Percentiles rank a stretch among this genome's conserved stretches.
Conservation (phyloP, 1,140 invertebrate genomes). For the Palaemon carinicauda region DNA sequence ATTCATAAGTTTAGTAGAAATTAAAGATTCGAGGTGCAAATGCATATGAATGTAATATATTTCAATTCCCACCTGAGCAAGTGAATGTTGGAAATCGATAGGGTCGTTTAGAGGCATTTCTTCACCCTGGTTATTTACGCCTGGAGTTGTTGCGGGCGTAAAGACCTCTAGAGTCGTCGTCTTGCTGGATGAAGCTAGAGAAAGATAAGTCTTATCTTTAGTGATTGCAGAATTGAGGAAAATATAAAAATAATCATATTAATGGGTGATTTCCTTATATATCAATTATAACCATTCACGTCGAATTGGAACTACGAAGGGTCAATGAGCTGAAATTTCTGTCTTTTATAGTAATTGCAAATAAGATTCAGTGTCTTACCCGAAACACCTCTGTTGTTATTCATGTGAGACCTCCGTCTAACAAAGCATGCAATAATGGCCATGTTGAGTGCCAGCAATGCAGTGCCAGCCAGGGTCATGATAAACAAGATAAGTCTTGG, state of each 20-base stretch:
- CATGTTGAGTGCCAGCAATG: slow-evolving; percentile 43
- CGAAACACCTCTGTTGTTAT: slow-evolving; percentile 37
- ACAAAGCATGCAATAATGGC: slow-evolving; percentile 51
- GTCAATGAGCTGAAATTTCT: no score
- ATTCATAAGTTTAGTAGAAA: no score
- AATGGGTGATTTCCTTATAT: no score
- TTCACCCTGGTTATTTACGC: slow-evolving; percentile 34
- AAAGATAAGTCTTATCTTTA: background rate
- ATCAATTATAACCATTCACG: background rate
- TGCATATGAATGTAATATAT: background rate
- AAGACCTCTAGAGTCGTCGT: slow-evolving; percentile 42
- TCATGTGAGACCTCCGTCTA: background rate
- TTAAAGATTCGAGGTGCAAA: no score
- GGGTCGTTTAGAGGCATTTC: slow-evolving; percentile 39
- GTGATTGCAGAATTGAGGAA: background rate
- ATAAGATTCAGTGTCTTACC: slow-evolving; percentile 10
- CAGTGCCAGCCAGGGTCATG: slow-evolving; percentile 46
- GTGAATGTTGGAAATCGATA: background rate
- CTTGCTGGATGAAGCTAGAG: slow-evolving; percentile 33
- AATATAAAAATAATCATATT: background rate
- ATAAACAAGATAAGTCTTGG: slow-evolving; percentile 39
- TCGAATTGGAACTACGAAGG: background rate
- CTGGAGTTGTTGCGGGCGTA: slow-evolving; percentile 32
- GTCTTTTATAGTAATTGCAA: no score
- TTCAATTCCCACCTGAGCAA: background rate